These are phyloP conservation scores for Cynopterus brachyotis DNA, from an alignment of 2,113 vertebrate genomes.

Conservation along the genomic window DNA sequence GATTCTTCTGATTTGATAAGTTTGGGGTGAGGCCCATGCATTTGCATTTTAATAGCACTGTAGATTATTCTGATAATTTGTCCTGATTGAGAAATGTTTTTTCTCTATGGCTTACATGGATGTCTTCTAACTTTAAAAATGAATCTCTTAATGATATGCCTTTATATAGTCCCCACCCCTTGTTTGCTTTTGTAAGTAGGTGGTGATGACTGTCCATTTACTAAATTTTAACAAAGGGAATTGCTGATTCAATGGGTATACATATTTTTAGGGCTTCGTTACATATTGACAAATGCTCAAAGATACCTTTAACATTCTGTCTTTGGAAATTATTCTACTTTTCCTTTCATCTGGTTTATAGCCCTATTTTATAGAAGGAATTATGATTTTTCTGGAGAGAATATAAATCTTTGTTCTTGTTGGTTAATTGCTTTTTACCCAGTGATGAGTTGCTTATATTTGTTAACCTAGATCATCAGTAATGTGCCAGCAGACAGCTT, in stretches of 20 bases:
- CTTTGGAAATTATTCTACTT: neutral
- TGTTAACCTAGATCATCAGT: constrained; percentile 91
- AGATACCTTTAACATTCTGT: constrained; percentile 33
- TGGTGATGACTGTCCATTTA: neutral
- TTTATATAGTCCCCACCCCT: neutral
- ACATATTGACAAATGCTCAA: neutral
- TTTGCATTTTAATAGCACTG: neutral
- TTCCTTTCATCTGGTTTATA: constrained; percentile 9
- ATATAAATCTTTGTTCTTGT: neutral
- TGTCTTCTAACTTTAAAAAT: constrained; percentile 16
- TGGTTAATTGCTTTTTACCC: neutral
- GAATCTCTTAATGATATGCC: neutral
- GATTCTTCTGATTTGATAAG: neutral
- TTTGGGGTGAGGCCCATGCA: neutral
- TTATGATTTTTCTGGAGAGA: neutral
- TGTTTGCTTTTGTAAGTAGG: neutral
- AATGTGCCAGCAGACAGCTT: constrained; percentile 94
- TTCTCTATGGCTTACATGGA: neutral
- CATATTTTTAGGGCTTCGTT: neutral
- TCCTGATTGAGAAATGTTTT: neutral
- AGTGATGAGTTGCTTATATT: constrained; percentile 34
- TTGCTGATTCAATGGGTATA: neutral
- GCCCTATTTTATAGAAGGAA: neutral
- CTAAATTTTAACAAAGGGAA: neutral
- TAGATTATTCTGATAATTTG: neutral